Conservation (phyloP, 2,888 invertebrate species). For the Calliphora vomitoria region DNA sequence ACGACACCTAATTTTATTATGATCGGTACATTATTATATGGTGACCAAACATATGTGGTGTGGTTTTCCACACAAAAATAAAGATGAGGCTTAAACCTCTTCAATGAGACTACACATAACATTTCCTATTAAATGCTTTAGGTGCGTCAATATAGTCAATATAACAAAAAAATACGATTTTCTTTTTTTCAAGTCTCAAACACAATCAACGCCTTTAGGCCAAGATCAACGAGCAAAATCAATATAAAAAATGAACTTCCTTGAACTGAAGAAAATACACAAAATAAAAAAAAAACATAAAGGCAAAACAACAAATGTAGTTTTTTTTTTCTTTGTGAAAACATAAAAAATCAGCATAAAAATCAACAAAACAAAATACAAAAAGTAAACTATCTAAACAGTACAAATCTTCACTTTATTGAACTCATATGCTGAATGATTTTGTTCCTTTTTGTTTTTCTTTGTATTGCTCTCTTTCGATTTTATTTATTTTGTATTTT, state of each 20-base stretch:
- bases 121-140: not conserved
- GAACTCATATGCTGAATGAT: not conserved
- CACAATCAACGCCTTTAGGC: constrained; percentile 9
- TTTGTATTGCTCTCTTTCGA: not conserved
- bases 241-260: not conserved
- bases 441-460: not conserved
- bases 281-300: not conserved
- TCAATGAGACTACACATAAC: too few relatives aligned
- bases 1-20: too few relatives aligned
- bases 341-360: not conserved
- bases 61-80: too few relatives aligned
- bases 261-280: not conserved
- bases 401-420: not conserved
- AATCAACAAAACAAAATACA: not conserved
- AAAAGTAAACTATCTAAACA: not conserved
- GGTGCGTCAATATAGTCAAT: not conserved
- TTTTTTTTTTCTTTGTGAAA: not conserved
- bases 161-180: not conserved
- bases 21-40: too few relatives aligned
- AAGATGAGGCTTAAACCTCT: too few relatives aligned
- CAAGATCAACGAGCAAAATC: not conserved
- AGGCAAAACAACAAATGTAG: not conserved
- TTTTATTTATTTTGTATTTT: constrained; percentile 6
- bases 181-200: not conserved
- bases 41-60: too few relatives aligned